phyloP scores from a whole-genome alignment of 2,797 vertebrate genomes.

The Orientallactaga sibirica region DNA sequence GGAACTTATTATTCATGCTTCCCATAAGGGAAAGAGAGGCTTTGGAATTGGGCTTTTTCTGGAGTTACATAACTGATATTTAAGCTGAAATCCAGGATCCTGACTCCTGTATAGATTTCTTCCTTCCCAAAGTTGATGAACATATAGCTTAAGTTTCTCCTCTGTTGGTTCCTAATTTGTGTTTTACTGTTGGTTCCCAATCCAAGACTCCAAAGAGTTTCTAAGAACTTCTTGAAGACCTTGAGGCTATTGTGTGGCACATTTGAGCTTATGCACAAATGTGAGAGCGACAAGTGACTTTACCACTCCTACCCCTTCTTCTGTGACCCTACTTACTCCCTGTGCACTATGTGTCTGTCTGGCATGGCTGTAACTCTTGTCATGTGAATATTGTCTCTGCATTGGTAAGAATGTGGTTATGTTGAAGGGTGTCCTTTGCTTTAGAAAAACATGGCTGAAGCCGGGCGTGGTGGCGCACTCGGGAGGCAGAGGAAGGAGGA shows the following conservation, averaged over 20 bases:
- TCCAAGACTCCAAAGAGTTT: neutral
- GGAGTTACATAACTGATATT: neutral
- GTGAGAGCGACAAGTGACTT: neutral
- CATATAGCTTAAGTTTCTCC: neutral
- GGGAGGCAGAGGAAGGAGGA: too few relatives aligned
- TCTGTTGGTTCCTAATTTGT: neutral
- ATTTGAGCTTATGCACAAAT: neutral
- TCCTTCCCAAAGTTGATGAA: neutral
- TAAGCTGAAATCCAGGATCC: neutral
- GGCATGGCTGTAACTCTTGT: neutral
- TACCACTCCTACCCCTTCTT: neutral
- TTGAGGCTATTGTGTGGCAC: neutral
- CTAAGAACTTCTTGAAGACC: constrained; percentile 29
- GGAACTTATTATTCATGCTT: constrained; percentile 50
- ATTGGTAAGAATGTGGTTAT: neutral
- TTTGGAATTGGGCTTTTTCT: constrained; percentile 1
- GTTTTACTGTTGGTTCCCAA: neutral
- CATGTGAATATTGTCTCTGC: neutral
- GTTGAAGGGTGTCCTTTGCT: neutral
- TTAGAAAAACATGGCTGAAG: constrained; percentile 30
- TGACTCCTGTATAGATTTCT: neutral
- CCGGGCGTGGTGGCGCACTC: too few relatives aligned
- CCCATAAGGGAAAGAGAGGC: neutral
- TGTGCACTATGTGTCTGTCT: neutral
- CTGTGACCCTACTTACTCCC: neutral